Evolutionary conservation across 1,140 invertebrate species (phyloP).

Genomic region (Pachyrhynchus sulphureomaculatus): DNA sequence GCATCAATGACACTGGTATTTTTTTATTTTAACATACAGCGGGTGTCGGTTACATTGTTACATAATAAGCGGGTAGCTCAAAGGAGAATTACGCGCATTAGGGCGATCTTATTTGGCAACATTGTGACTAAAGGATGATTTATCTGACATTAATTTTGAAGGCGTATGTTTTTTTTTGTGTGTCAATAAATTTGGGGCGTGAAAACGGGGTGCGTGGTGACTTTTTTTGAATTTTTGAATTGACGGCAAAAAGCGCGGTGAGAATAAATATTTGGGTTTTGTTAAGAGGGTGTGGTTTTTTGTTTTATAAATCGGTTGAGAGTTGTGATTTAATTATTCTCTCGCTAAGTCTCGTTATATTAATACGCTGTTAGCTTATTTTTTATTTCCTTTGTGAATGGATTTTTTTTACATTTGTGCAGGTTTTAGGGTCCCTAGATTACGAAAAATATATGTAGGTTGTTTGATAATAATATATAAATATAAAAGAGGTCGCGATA

Average conservation of each 20-base stretch:
- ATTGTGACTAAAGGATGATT: slow-evolving; percentile 42
- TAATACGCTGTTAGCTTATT: background rate
- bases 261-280: slow-evolving; percentile 6
- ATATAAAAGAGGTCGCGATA: no score
- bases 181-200: slow-evolving; percentile 32
- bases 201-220: slow-evolving; percentile 4
- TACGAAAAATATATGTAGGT: no score
- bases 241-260: slow-evolving; percentile 1
- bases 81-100: slow-evolving; percentile 24
- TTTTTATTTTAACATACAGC: slow-evolving; percentile 37
- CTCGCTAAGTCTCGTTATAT: background rate
- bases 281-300: background rate
- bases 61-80: slow-evolving; percentile 7
- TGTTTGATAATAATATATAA: no score
- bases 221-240: slow-evolving; percentile 2
- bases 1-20: slow-evolving; percentile 42
- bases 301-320: background rate
- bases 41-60: slow-evolving; percentile 32
- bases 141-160: slow-evolving; percentile 43
- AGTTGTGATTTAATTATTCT: background rate
- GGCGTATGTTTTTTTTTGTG: slow-evolving; percentile 37
- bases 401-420: no score
- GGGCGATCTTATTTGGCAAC: slow-evolving; percentile 34
- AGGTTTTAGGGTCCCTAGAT: no score
- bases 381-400: no score